Evolutionary conservation across 1,140 invertebrate genomes (phyloP).

Genomic region (Lepidurus apus): DNA sequence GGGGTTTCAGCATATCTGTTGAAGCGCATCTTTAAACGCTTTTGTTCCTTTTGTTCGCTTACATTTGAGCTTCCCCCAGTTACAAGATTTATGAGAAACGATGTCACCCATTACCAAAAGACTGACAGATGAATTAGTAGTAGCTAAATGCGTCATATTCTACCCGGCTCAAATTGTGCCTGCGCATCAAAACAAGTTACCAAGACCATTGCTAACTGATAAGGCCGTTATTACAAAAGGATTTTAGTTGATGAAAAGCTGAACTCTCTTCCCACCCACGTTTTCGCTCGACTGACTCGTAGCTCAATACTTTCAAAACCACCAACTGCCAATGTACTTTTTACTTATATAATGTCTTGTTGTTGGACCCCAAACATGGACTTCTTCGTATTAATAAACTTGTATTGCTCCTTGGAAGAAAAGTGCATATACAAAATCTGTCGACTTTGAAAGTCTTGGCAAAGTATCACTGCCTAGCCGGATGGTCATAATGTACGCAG

Average conservation of each 20-base stretch:
- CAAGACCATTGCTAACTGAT: conserved; percentile 4
- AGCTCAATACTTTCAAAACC: neutral
- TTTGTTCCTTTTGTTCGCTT: conserved; percentile 22
- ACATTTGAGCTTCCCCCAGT: conserved; percentile 14
- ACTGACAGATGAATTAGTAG: conserved; percentile 22
- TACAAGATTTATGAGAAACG: conserved; percentile 22
- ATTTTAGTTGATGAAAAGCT: neutral
- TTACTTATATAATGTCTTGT: neutral
- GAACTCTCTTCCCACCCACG: neutral
- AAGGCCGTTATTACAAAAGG: neutral
- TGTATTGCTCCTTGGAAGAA: no score
- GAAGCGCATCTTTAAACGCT: conserved; percentile 21
- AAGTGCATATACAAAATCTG: no score
- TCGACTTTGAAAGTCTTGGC: no score
- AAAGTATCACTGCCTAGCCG: no score
- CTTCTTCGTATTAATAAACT: neutral
- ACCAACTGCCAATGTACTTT: neutral
- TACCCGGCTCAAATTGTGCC: neutral
- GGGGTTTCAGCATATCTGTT: conserved; percentile 12
- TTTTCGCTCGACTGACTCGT: neutral
- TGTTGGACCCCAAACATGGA: neutral
- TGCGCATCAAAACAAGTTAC: conserved; percentile 13
- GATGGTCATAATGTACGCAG: no score
- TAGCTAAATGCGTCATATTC: conserved; percentile 22
- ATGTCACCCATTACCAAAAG: conserved; percentile 21